phyloP scores from a whole-genome alignment of 2,113 vertebrate genomes.

The Silurus asotus region DNA sequence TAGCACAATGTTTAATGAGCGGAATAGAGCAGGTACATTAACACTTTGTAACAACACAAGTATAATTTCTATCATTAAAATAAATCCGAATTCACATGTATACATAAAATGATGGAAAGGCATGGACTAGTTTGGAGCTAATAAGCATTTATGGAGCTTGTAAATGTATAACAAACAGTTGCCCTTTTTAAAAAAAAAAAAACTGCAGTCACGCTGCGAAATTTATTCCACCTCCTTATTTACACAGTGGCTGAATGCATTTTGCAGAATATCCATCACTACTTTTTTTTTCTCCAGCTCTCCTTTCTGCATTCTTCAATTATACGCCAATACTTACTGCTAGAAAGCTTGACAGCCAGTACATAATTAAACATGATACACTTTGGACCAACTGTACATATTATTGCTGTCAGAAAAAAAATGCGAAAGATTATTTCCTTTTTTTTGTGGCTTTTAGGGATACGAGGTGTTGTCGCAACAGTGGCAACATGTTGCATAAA shows the following conservation, averaged over 20 bases:
- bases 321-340: neutral
- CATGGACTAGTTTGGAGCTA: neutral
- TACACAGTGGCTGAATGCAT: constrained; percentile 17
- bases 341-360: constrained; percentile 1
- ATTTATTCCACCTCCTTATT: constrained; percentile 7
- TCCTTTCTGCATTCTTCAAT: constrained; percentile 9
- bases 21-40: neutral
- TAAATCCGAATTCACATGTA: neutral
- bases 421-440: neutral
- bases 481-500: constrained; percentile 8
- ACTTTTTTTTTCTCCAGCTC: neutral
- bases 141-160: neutral
- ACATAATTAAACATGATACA: constrained; percentile 9
- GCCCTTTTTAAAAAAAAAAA: neutral
- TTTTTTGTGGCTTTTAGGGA: neutral
- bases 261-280: constrained; percentile 7
- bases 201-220: neutral
- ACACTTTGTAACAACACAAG: neutral
- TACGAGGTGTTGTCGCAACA: neutral
- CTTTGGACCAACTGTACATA: neutral
- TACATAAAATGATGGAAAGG: neutral
- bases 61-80: neutral
- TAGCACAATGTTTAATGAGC: neutral
- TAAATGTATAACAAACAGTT: neutral
- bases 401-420: neutral